Conservation (phyloP, 2,113 vertebrate genomes). For the Ornithorhynchus anatinus region DNA sequence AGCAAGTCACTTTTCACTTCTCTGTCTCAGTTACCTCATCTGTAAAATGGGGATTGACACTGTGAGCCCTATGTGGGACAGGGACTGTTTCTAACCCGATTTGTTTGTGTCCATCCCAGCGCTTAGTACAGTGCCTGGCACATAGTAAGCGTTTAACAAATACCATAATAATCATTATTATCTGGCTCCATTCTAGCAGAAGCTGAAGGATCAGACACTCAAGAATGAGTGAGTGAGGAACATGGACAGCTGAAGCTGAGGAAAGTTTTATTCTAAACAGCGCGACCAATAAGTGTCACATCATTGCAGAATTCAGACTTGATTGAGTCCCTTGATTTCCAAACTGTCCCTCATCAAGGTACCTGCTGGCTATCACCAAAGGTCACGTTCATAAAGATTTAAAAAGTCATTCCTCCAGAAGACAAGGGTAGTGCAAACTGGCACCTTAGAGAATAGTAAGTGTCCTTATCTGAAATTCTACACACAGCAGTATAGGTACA, state of each 20-base stretch:
- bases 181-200: too few species aligned
- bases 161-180: too few species aligned
- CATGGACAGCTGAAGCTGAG: not conserved
- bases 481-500: not conserved
- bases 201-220: too few species aligned
- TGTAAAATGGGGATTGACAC: too few species aligned
- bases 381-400: slow-evolving; percentile 9
- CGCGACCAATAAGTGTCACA: not conserved
- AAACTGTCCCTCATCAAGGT: slow-evolving; percentile 45
- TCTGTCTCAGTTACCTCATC: too few species aligned
- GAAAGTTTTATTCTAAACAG: slow-evolving; percentile 43
- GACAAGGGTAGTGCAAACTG: not conserved
- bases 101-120: too few species aligned
- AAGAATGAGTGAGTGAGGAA: too few species aligned
- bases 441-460: not conserved
- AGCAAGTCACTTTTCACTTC: too few species aligned
- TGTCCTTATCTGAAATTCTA: not conserved
- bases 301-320: slow-evolving; percentile 8
- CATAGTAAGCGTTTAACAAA: too few species aligned
- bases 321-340: slow-evolving; percentile 15
- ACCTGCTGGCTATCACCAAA: not conserved
- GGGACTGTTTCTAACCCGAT: too few species aligned
- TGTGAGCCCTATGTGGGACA: too few species aligned
- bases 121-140: too few species aligned
- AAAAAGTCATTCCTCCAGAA: slow-evolving; percentile 12